Evolutionary conservation across 2,888 invertebrate species (phyloP).

Genomic region (Eledona agricola): DNA sequence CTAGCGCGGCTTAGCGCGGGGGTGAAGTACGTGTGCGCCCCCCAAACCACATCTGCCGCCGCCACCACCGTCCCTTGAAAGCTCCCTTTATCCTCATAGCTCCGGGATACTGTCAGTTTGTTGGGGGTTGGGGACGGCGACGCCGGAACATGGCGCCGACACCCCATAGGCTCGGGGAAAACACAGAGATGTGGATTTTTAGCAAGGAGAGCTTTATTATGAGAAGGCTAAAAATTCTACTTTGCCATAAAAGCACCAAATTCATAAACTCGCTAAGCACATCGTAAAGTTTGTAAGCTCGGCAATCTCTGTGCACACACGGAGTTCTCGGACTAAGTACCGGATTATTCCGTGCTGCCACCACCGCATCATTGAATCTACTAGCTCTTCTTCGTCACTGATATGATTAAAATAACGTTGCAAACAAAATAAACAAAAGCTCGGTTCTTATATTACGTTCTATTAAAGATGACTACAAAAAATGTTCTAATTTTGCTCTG

Average conservation of each 20-base stretch:
- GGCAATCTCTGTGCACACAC: conserved; percentile 42
- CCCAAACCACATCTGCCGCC: conserved; percentile 39
- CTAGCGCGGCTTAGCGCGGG: conserved; percentile 59
- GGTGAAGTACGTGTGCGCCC: conserved; percentile 33
- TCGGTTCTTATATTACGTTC: no score
- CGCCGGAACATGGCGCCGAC: conserved; percentile 34
- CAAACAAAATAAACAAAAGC: no score
- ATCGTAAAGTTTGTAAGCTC: conserved; percentile 47
- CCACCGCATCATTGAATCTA: conserved; percentile 35
- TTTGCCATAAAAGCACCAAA: conserved; percentile 46
- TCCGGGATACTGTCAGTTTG: conserved; percentile 59
- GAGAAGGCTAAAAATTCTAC: conserved; percentile 41
- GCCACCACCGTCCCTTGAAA: conserved; percentile 40
- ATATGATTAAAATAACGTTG: no score
- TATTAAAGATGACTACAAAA: no score
- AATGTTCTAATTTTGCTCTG: no score
- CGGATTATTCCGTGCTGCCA: conserved; percentile 30
- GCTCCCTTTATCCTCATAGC: conserved; percentile 57
- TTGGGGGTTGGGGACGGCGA: conserved; percentile 40
- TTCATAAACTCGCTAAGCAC: conserved; percentile 49
- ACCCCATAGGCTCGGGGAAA: conserved; percentile 17
- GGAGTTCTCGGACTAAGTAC: conserved; percentile 30
- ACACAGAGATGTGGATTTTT: conserved; percentile 29
- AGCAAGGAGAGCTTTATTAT: conserved; percentile 36
- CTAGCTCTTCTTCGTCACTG: no score